Evolutionary conservation across 2,113 vertebrate species (phyloP), one percentile per base, ranked within the genome.

Genomic region (Oriolus oriolus): DNA sequence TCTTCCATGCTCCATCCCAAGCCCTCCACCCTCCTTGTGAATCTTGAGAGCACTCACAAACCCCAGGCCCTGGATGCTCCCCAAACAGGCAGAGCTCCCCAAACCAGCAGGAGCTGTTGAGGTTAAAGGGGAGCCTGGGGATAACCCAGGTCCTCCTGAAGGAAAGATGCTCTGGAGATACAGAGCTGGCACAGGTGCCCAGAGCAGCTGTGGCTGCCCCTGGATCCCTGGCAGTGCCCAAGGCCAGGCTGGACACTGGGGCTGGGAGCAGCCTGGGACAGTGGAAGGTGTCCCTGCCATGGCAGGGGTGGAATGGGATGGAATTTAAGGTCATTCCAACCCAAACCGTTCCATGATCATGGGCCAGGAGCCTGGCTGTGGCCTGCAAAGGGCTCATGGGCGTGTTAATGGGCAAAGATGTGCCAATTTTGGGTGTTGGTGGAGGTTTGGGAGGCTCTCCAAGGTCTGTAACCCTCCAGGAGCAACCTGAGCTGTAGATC

Each of bases 31-130:
- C 16, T 16, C n/a, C 21, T 41, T 16, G 7, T 2, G 21, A 26
- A 13, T 21, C 26, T 28, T 24, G 7, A 33, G 44, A 80, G 37
- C 6, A 0, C 9, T 77, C 41, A 39, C 69, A 74, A 35, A 21
- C 15, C 3, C 0, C 1, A 0, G 14, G 13, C 14, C 23, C 1
- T 0, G 4, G 37, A 37, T 0, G 1, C 39, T 64, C 64, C 70
- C 47, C n/a, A 16, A 17, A 11, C 41, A 41, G 42, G 17, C 42
- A 44, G 42, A 44, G 42, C 17, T 16, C 42, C 42, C 42, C 42
- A 44, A 44, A 17, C 16, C 42, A 44, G 42, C 42, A 44, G 42
- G 42, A 44, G 42, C 42, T 44, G 42, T 18, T 44, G 42, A 44
- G 42, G 42, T 44, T 44, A 16, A 44, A 44, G 42, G 42, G 42